Evolutionary conservation across 2,113 vertebrate species (phyloP).

Genomic region (Coryphaenoides rupestris): DNA sequence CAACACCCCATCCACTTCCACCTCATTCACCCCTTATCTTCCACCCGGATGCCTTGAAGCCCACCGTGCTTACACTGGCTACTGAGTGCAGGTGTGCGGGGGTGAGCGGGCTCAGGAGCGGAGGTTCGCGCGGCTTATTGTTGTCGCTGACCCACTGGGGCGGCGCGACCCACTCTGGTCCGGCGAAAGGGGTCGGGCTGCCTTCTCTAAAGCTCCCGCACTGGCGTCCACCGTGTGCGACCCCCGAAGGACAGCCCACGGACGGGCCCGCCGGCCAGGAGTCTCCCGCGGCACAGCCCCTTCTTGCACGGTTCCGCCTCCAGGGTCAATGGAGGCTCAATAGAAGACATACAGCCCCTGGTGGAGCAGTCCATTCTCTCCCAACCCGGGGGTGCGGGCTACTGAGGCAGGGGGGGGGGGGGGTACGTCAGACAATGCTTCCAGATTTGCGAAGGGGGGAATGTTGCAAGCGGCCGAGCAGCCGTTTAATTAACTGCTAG

Average conservation of each 20-base stretch:
- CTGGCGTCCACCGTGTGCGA: too few relatives aligned
- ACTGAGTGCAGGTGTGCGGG: constrained; percentile 13
- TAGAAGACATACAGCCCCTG: constrained; percentile 16
- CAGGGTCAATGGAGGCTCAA: constrained; percentile 11
- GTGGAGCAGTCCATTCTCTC: neutral
- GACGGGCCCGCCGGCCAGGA: constrained; percentile 40
- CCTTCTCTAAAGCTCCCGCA: too few relatives aligned
- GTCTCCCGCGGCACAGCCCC: constrained; percentile 40
- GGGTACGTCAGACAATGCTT: too few relatives aligned
- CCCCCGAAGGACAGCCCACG: too few relatives aligned
- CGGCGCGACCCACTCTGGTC: too few relatives aligned
- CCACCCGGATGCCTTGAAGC: constrained; percentile 29
- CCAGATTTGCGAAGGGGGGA: too few relatives aligned
- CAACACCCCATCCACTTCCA: too few relatives aligned
- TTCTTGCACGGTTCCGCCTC: constrained; percentile 10
- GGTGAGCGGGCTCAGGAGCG: constrained; percentile 30
- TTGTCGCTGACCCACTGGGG: constrained; percentile 50
- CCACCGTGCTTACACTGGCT: neutral
- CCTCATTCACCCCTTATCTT: too few relatives aligned
- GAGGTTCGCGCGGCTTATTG: constrained; percentile 54
- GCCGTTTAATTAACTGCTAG: too few relatives aligned
- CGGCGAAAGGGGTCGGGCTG: constrained; percentile 12
- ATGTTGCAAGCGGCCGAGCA: too few relatives aligned
- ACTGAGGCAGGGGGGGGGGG: too few relatives aligned
- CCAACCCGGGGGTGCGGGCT: too few relatives aligned